Percentiles rank a stretch among this genome's conserved stretches.
These are phyloP conservation scores for Sesia bembeciformis DNA, from an alignment of 2,888 invertebrate species.

Conservation along the genomic window DNA sequence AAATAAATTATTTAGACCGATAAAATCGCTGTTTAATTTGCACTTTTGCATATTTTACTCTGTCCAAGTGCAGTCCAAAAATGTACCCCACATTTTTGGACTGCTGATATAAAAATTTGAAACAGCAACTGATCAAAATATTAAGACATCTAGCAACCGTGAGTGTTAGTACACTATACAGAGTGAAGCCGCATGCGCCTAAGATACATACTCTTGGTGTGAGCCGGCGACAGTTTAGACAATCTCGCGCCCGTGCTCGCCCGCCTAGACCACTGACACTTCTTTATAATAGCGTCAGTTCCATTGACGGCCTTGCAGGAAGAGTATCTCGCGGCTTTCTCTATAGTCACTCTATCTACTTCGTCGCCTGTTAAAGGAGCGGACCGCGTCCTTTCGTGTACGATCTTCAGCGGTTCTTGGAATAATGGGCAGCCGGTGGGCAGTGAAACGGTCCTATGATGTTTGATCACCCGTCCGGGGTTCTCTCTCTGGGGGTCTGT, in stretches of 20 bases:
- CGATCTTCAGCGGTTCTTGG: constrained; percentile 51
- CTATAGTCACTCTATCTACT: constrained; percentile 41
- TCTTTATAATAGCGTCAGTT: constrained; percentile 23
- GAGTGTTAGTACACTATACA: not conserved
- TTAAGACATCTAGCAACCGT: not conserved
- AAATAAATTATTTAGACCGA: no score
- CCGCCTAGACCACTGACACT: constrained; percentile 47
- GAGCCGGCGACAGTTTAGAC: constrained; percentile 62
- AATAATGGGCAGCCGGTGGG: constrained; percentile 50
- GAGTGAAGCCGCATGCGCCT: not conserved
- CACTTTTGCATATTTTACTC: no score
- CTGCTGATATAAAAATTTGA: no score
- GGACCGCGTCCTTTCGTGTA: constrained; percentile 81
- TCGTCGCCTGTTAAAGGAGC: constrained; percentile 78
- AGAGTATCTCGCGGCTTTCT: constrained; percentile 40
- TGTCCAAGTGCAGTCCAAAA: no score
- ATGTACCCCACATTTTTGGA: no score
- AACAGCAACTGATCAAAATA: not conserved
- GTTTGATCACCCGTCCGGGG: constrained; percentile 38
- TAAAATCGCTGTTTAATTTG: no score
- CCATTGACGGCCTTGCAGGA: constrained; percentile 55
- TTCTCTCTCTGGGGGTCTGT: constrained; percentile 43
- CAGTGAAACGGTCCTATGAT: constrained; percentile 56
- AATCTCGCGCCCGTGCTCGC: constrained; percentile 62
- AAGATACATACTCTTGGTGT: constrained; percentile 65